phyloP scores from a whole-genome alignment of 2,797 vertebrate species.

The Sebastes flavidus region DNA sequence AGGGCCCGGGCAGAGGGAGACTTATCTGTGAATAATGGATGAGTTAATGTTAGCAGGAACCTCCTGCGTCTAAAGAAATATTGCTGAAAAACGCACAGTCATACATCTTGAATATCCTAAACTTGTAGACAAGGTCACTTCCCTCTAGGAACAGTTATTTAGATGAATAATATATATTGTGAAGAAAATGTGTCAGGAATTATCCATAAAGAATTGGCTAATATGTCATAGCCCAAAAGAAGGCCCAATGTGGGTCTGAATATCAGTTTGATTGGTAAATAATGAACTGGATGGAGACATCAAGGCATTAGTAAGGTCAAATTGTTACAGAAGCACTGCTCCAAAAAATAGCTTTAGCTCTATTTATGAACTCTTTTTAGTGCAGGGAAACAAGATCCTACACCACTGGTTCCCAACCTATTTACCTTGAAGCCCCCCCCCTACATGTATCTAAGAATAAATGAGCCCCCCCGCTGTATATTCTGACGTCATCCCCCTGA shows the following conservation, averaged over 20 bases:
- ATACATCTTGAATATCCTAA: slow-evolving; percentile 17
- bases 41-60: slow-evolving; percentile 48
- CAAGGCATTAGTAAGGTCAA: not conserved
- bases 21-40: slow-evolving; percentile 67
- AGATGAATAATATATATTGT: not conserved
- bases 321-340: not conserved
- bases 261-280: not conserved
- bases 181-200: not conserved
- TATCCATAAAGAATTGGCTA: not conserved
- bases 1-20: slow-evolving; percentile 5
- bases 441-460: too few relatives aligned
- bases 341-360: not conserved
- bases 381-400: not conserved
- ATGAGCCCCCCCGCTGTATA: too few relatives aligned
- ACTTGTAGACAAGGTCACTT: slow-evolving; percentile 24
- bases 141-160: not conserved
- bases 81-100: slow-evolving; percentile 6
- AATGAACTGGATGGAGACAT: not conserved
- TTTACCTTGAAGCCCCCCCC: too few relatives aligned
- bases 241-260: too few relatives aligned
- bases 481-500: too few relatives aligned
- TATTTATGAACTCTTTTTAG: not conserved
- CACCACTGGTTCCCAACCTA: too few relatives aligned
- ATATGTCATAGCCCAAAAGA: not conserved
- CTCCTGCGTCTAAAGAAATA: slow-evolving; percentile 23